phyloP scores from a whole-genome alignment of 2,797 vertebrate species.

The Xenopus petersii region DNA sequence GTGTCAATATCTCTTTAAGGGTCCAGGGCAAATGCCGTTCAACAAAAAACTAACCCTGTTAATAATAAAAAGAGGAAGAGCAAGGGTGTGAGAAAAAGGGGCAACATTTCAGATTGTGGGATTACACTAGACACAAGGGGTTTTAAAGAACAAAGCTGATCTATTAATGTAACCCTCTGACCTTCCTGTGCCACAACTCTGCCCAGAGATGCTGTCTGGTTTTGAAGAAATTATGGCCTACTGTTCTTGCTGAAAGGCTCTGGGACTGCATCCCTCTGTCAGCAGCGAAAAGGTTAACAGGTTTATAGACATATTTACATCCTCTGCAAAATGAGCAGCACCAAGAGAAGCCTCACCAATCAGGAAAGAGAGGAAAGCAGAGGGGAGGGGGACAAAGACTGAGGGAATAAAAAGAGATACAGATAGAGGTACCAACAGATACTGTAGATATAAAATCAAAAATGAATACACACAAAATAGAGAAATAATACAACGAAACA shows the following conservation, averaged over 20 bases:
- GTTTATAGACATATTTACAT: constrained; percentile 50
- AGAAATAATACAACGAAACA: neutral
- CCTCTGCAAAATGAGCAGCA: constrained; percentile 48
- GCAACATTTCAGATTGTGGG: neutral
- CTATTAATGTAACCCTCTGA: neutral
- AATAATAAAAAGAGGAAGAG: neutral
- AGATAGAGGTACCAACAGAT: neutral
- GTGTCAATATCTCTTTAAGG: too few relatives aligned
- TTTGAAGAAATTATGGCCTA: neutral
- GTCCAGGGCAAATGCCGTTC: too few relatives aligned
- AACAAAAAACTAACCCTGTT: too few relatives aligned
- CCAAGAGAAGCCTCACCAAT: constrained; percentile 39
- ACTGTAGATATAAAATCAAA: neutral
- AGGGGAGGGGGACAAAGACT: neutral
- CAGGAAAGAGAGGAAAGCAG: neutral
- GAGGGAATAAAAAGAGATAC: constrained; percentile 5
- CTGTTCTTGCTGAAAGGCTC: neutral
- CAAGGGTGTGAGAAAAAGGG: neutral
- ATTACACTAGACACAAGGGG: neutral
- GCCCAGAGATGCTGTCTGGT: neutral
- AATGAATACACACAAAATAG: neutral
- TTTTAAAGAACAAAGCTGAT: neutral
- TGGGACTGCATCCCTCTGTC: neutral
- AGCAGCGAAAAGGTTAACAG: constrained; percentile 36
- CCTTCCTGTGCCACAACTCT: neutral